Conservation (phyloP, 2,888 invertebrate species). For the Silvanus unidentatus region DNA sequence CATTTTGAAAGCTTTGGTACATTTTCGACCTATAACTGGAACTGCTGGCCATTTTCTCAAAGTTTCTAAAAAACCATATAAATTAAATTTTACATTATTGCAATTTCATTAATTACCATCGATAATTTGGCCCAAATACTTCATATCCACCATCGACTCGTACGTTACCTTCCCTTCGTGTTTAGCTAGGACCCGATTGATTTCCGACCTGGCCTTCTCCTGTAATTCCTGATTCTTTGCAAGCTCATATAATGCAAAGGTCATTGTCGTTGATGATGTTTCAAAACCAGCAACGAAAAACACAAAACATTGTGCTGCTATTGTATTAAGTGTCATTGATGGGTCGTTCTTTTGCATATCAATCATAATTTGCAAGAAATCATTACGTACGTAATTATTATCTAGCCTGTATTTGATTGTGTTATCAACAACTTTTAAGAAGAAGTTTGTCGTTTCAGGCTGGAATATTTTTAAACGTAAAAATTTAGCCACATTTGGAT, state of each 20-base stretch:
- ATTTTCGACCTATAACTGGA: slow-evolving; percentile 20
- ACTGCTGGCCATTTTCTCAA: slow-evolving; percentile 38
- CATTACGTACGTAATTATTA: slow-evolving; percentile 41
- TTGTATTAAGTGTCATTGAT: slow-evolving; percentile 8
- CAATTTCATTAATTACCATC: slow-evolving; percentile 26
- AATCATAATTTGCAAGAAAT: slow-evolving; percentile 45
- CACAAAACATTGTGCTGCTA: slow-evolving; percentile 22
- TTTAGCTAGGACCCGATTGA: slow-evolving; percentile 18
- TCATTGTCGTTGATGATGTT: slow-evolving; percentile 24
- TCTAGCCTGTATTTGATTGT: slow-evolving; percentile 42
- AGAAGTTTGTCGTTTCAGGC: slow-evolving; percentile 16
- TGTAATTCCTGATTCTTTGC: slow-evolving; percentile 19
- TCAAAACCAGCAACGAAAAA: slow-evolving; percentile 23
- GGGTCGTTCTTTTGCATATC: neutral
- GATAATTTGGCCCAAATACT: slow-evolving; percentile 45
- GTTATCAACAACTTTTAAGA: slow-evolving; percentile 33
- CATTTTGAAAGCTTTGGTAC: slow-evolving; percentile 28
- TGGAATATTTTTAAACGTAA: neutral
- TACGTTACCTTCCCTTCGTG: slow-evolving; percentile 25
- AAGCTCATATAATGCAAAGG: slow-evolving; percentile 21
- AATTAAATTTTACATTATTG: slow-evolving; percentile 2
- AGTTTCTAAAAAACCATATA: slow-evolving; percentile 34
- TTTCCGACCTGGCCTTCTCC: slow-evolving; percentile 21
- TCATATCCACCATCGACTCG: slow-evolving; percentile 25
- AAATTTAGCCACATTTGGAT: neutral